Evolutionary conservation across 2,113 vertebrate species (phyloP).

Genomic region (Catharus minimus): DNA sequence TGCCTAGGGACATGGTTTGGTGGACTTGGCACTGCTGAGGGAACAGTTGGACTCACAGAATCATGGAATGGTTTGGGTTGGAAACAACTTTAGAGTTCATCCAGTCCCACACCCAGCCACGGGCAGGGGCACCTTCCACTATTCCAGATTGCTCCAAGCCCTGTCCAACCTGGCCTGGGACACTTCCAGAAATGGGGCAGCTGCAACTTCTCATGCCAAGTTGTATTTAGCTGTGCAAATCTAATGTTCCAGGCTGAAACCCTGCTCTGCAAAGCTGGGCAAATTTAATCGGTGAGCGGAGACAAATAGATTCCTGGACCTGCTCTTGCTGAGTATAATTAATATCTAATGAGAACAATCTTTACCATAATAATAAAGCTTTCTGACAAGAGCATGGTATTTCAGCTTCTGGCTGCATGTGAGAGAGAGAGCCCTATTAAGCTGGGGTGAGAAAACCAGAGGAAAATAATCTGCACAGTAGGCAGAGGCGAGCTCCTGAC

Average conservation of each 20-base stretch:
- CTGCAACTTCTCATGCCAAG: not conserved
- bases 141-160: not conserved
- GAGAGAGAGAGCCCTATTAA: constrained; percentile 1
- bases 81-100: not conserved
- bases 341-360: constrained; percentile 61
- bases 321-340: constrained; percentile 58
- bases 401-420: constrained; percentile 18
- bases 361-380: constrained; percentile 63
- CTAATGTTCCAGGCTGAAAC: not conserved
- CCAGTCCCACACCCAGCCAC: not conserved
- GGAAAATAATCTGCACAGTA: constrained; percentile 37
- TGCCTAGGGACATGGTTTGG: not conserved
- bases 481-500: constrained; percentile 20
- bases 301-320: constrained; percentile 53
- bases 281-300: constrained; percentile 1
- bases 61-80: not conserved
- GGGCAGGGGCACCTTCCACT: not conserved
- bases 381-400: constrained; percentile 43
- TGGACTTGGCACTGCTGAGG: not conserved
- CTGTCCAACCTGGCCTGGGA: not conserved
- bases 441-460: not conserved
- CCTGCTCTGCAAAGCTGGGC: not conserved
- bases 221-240: not conserved
- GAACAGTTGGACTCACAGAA: accelerated
- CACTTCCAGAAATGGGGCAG: not conserved